Evolutionary conservation across 2,797 vertebrate genomes (phyloP).

Genomic region (Anolis apletophallus): DNA sequence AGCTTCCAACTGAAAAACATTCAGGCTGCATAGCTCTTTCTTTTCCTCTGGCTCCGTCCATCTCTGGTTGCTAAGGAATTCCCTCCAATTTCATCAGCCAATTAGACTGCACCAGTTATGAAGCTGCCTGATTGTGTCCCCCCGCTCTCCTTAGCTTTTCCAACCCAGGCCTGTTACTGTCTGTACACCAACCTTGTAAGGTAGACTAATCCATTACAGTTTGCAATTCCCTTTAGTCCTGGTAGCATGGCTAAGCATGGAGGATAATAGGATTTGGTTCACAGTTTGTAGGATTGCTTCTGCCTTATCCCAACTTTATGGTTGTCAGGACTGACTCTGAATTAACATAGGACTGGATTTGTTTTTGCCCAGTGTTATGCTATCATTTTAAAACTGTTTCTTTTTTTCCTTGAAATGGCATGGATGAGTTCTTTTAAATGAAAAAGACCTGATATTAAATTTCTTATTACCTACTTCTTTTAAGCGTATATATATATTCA

Average conservation of each 20-base stretch:
- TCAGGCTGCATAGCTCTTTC: no score
- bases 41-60: no score
- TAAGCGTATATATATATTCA: constrained; percentile 57
- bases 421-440: background rate
- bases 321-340: background rate
- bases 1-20: no score
- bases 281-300: no score
- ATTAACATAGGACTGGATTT: background rate
- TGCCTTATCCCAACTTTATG: background rate
- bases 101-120: no score
- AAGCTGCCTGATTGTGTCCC: no score
- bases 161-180: no score
- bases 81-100: no score
- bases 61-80: no score
- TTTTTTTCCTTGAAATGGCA: background rate
- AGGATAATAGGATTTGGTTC: background rate
- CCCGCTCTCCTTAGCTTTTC: no score
- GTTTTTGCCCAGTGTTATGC: background rate
- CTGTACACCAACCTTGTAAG: no score
- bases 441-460: constrained; percentile 10
- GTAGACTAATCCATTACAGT: no score
- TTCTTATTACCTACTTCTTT: constrained; percentile 65
- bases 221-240: background rate
- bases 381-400: background rate
- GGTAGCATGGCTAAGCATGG: background rate